Evolutionary conservation across 1,140 invertebrate species (phyloP), one percentile per base, ranked within the genome.

Genomic region (Drosophila virilis): DNA sequence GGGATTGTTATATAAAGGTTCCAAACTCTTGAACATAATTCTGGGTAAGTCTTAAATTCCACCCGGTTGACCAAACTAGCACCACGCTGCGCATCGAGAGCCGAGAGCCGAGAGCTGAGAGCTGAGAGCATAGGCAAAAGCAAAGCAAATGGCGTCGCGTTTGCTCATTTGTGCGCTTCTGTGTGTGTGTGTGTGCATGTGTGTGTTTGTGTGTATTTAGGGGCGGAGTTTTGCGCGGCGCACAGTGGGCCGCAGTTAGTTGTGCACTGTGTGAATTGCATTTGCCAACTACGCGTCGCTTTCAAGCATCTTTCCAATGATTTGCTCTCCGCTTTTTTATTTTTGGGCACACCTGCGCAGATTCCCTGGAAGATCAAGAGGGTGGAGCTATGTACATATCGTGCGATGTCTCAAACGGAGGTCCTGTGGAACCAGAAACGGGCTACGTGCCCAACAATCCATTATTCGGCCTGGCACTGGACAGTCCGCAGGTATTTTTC

Each of bases 351-450:
- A 72, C 77, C 71, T 85, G 81, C 80, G 91, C 80, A 92, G 91
- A 92, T 92, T 92, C 91, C 78, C 89, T 92, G 91, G 91, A 92
- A 92, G 89, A 92, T 83, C 90, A 92, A 91, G 91, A 92, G 90
- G 92, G 92, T 92, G 92, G 92, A 92, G 92, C 92, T 91, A 92
- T 92, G 92, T 92, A 92, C 89, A 92, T 92, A 91, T 92, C 91
- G 82, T 92, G 91, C 84, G 91, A 92, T 90, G 91, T 92, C 80
- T 90, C 91, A 91, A 92, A 91, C 80, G 84, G 90, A 77, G 86
- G 89, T 91, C 86, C 91, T 88, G 90, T 92, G 91, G 91, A 92
- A 91, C 81, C 91, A 76, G 91, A 92, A 85, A 91, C 90, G 80
- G 92, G 92, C 81, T 92, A 92, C 79, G 92, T 92, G 71, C 92